Evolutionary conservation across 2,113 vertebrate species (phyloP), one percentile per base, ranked within the genome.

Genomic region (Ailuropoda melanoleuca): DNA sequence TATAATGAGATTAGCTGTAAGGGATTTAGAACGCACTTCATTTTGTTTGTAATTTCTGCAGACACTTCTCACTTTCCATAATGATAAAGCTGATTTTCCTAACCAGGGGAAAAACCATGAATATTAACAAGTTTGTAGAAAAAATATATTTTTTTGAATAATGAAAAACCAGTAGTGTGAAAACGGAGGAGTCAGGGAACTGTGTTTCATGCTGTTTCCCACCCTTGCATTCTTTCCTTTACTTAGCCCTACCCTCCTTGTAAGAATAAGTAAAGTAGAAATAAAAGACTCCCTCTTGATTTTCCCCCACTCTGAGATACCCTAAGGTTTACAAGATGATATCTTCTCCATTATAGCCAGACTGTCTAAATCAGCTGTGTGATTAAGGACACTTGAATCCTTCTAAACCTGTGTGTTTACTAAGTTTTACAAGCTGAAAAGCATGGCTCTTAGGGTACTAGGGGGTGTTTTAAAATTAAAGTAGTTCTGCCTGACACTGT

Each of bases 21-120:
- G 97, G 96, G 93, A 97, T 98, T 98, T 97, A 93, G 62, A 97
- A 95, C 97, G 88, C 48, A 64, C 62, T 97, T 96, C 50, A 21
- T 55, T 98, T 98, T 98, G 93, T 86, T 98, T 98, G 95, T 95
- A 97, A 98, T 98, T 97, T 98, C 97, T 97, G 98, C 87, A 98
- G 86, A 83, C 88, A 95, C 96, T 98, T 98, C 93, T 98, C 97
- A 97, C 95, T 98, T 98, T 95, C 95, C 0, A 17, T 95, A 98
- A 98, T 98, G 98, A 98, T 98, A 98, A 98, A 97, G 93, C 93
- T 96, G 95, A 74, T 93, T 98, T 97, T 96, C 88, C 46, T 75
- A 97, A 97, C 97, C 86, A 97, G 96, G 95, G 96, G 26, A 24
- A 90, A 98, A 98, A 97, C 0, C 31, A 98, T 94, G 97, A 98